Evolutionary conservation across 1,140 invertebrate genomes (phyloP), one percentile per base, ranked within the genome.

Genomic region (Tetraneura akinire): DNA sequence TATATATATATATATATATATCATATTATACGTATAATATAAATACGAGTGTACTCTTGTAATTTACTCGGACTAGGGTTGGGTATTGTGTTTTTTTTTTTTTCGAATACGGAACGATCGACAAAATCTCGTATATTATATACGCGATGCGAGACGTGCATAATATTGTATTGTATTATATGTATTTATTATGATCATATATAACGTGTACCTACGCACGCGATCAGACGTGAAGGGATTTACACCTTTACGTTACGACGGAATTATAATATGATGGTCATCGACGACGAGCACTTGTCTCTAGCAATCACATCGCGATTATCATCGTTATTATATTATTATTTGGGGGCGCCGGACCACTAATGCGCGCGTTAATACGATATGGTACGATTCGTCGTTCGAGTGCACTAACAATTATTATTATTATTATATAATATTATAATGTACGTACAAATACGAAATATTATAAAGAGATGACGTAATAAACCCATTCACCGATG

Each of bases 171-270:
- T 13, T 26, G 21, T 62, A 26, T 3, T 29, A 6, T 29, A 29
- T 29, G 14, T 42, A 66, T 16, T 13, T 18, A 23, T 45, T 45
- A 26, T 26, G 2, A 14, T 23, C 13, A 66, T n/a, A n/a, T n/a
- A n/a, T 1, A 32, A 45, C 1, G 32, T 70, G 66, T 53, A 10
- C 18, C n/a, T n/a, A n/a, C 32, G 32, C 32, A 37, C 32, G 32
- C 32, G 32, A 32, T 37, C 32, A 11, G 73, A 57, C 74, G 53
- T 29, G 32, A 57, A 78, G 23, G 74, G 74, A 78, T 78, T 78
- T 78, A 78, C 74, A 78, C 74, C 74, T 78, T 45, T 26, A 21
- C 37, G 32, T 3, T 66, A 37, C 8, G 8, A 37, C 32, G 32
- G 3, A 37, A 8, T n/a, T n/a, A n/a, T n/a, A n/a, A n/a, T n/a